phyloP scores from a whole-genome alignment of 2,888 invertebrate genomes.

The Muscina levida region DNA sequence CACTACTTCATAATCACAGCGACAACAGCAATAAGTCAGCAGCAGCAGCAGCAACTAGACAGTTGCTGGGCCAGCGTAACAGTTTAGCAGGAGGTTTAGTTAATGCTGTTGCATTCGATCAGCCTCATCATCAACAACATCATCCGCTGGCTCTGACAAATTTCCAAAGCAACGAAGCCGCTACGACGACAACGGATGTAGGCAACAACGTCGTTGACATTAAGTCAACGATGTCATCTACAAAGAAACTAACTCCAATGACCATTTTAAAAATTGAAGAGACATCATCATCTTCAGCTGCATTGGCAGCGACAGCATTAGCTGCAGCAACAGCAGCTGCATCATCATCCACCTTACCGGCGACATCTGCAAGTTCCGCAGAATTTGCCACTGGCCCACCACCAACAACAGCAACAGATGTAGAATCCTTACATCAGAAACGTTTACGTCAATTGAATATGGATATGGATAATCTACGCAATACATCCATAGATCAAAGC shows the following conservation, averaged over 20 bases:
- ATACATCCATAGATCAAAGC: constrained; percentile 69
- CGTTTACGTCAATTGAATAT: constrained; percentile 76
- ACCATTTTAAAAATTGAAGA: constrained; percentile 78
- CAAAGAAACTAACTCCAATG: constrained; percentile 60
- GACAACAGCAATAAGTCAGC: constrained; percentile 59
- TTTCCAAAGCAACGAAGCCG: constrained; percentile 71
- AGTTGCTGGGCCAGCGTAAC: constrained; percentile 63
- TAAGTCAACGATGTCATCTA: constrained; percentile 59
- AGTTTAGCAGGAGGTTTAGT: constrained; percentile 68
- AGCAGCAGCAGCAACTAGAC: constrained; percentile 59
- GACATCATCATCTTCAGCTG: constrained; percentile 55
- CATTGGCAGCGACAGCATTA: constrained; percentile 17
- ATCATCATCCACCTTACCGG: not conserved
- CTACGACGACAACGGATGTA: constrained; percentile 51
- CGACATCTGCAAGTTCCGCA: constrained; percentile 1
- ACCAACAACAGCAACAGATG: constrained; percentile 68
- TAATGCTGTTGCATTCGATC: constrained; percentile 66
- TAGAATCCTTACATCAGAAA: constrained; percentile 73
- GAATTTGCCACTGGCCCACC: constrained; percentile 13
- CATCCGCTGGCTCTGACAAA: constrained; percentile 76
- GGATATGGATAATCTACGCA: constrained; percentile 76
- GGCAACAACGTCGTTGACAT: constrained; percentile 50
- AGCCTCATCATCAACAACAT: constrained; percentile 56
- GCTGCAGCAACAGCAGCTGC: constrained; percentile 21
- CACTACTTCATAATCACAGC: constrained; percentile 65